Evolutionary conservation across 2,888 invertebrate genomes (phyloP).

Genomic region (Sinohyriopsis cumingii): DNA sequence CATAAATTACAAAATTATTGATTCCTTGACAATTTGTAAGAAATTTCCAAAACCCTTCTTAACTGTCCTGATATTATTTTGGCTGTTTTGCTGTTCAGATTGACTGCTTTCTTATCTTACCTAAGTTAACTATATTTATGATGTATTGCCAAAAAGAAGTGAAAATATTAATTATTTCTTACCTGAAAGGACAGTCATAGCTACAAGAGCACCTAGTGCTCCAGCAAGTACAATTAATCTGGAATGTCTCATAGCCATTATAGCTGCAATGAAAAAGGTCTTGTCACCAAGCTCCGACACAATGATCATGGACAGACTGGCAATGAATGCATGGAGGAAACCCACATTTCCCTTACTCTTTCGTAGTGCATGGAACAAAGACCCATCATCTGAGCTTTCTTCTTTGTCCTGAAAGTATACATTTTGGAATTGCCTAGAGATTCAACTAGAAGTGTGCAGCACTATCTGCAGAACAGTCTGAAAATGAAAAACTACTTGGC

Average conservation of each 20-base stretch:
- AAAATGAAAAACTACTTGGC: too few species aligned
- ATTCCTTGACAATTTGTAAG: too few species aligned
- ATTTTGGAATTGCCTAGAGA: too few species aligned
- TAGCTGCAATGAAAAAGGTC: slow-evolving; percentile 99
- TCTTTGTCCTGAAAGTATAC: slow-evolving; percentile 10
- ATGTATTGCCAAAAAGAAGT: neutral
- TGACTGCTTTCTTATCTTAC: too few species aligned
- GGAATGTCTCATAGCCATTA: slow-evolving; percentile 99
- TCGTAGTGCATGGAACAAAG: slow-evolving; percentile 33
- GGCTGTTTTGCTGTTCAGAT: too few species aligned
- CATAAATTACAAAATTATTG: too few species aligned
- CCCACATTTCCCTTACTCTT: slow-evolving; percentile 73
- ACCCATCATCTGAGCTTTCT: slow-evolving; percentile 42
- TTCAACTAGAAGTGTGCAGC: too few species aligned
- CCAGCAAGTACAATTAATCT: slow-evolving; percentile 92
- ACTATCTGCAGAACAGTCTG: too few species aligned
- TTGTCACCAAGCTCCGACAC: slow-evolving; percentile 99
- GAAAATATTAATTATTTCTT: slow-evolving; percentile 32
- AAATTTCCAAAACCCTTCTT: too few species aligned
- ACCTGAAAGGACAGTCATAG: slow-evolving; percentile 96
- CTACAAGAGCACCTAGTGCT: slow-evolving; percentile 90
- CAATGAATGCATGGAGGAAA: slow-evolving; percentile 94
- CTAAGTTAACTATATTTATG: too few species aligned
- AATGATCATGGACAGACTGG: slow-evolving; percentile 95
- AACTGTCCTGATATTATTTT: too few species aligned